Base-by-base conservation (phyloP, 1,140 invertebrate species). In the Lepidurus couesii region DNA sequence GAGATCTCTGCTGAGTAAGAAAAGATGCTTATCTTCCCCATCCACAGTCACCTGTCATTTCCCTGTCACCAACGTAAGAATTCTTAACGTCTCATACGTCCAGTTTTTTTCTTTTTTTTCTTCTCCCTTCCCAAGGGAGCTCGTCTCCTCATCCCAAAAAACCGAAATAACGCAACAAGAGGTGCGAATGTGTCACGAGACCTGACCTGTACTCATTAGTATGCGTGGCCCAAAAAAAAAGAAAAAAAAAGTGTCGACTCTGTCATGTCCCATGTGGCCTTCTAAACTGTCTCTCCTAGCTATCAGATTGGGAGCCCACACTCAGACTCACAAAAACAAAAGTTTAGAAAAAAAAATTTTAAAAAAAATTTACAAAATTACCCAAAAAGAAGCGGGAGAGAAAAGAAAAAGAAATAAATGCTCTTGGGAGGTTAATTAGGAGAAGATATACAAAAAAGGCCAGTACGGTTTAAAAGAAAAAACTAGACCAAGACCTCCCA, bases 111-210 rank as follows among this genome's bases (percentile, higher is more conserved):
- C 7, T 1, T 16, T 65, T 65, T 1, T 11, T 65, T 21, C 21
- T 21, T 16, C 8, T 21, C 16, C 3, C 3, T 21, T 9, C 53
- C 16, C 13, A 21, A 16, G 10, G 1, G 13, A 0, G 21, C 53
- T 21, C 13, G 53, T 7, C 16, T 5, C 21, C 53, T 65, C 53
- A 21, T n/a, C 53, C 53, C 21, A 6, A 21, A 65, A 47, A 3
- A 4, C 34, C 34, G 4, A 34, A 21, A 65, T 65, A 65, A 65
- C 53, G 53, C n/a, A 65, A 21, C 53, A 65, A 26, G 42, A 47
- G 34, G 43, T 47, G 75, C 26, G n/a, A 77, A 77, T 47, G 47
- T 44, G 75, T 77, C 47, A 9, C 75, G 43, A 77, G 47, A 77
- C 34, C 16, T 77, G 43, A 77, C 43, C 75, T 45, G 42, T 44